Evolutionary conservation across 2,797 vertebrate species (phyloP), one percentile per base, ranked within the genome.

Genomic region (Aulostomus chinensis): DNA sequence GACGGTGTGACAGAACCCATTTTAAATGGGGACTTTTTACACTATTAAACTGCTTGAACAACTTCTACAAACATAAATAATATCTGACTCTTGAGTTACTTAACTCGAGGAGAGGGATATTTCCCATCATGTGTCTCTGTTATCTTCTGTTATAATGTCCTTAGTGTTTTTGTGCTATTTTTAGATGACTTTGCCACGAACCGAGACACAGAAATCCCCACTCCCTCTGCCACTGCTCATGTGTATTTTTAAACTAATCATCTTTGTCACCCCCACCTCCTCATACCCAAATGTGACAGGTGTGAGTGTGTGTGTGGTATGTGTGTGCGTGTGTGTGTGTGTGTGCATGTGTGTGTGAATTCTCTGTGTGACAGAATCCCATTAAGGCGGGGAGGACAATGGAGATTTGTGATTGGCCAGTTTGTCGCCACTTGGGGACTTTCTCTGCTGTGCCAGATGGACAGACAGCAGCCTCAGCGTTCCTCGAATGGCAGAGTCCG

Each of bases 221-320:
- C 47, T 56, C 51, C 53, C 53, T 76, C 73, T 68, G 76, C 64
- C 46, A 76, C 49, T 9, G 43, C 73, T 67, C 53, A 4, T 2
- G 58, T 56, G 69, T 88, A 87, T 89, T 87, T 88, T 81, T 88
- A 87, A 81, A 78, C 68, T 64, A 62, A 76, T 84, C 65, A 68
- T 72, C 75, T 80, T 66, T 32, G 22, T 52, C n/a, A 9, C 48
- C 67, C 63, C 72, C 57, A 39, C 64, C 68, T 60, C 66, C 53
- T 65, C 49, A 45, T 70, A 80, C 61, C 59, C 32, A 17, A 50
- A 65, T 33, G 54, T 70, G 76, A 79, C 53, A 46, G 53, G 74
- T 46, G 74, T 46, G 32, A 34, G 48, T 67, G 50, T 53, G 20
- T 51, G 40, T 46, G 29, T 31, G 63, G 67, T 62, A 57, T 51